Conservation (phyloP, 2,797 vertebrate species). For the Megaceryle alcyon region DNA sequence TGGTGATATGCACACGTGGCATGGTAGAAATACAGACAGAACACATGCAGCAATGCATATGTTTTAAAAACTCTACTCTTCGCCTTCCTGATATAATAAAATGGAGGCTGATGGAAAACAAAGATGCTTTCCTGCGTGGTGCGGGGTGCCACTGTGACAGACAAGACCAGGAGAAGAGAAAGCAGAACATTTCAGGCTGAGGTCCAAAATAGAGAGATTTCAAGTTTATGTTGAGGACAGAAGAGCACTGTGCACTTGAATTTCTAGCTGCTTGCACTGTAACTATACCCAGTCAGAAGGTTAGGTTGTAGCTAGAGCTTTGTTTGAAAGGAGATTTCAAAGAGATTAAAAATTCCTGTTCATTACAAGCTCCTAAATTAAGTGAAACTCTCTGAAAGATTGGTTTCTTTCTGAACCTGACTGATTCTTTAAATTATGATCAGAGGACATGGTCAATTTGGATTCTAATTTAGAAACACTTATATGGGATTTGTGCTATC, state of each 20-base stretch:
- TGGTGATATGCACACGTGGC: neutral
- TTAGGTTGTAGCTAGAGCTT: neutral
- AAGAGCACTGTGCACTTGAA: conserved; percentile 21
- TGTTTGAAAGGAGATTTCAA: neutral
- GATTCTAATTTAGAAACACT: neutral
- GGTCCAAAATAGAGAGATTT: neutral
- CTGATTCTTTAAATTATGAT: neutral
- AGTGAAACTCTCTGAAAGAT: conserved; percentile 11
- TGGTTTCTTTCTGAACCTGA: neutral
- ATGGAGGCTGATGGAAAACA: neutral
- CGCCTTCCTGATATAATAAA: neutral
- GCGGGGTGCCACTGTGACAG: neutral
- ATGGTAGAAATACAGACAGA: neutral
- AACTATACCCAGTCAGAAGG: neutral
- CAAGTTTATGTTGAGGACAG: conserved; percentile 22
- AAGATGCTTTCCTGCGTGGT: neutral
- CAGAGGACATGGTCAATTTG: neutral
- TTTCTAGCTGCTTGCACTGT: conserved; percentile 23
- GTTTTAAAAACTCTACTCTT: neutral
- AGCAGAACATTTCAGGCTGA: neutral
- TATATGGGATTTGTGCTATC: neutral
- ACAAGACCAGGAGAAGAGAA: neutral
- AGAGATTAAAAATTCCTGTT: neutral
- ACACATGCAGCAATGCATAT: neutral
- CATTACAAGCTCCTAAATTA: neutral